Percentiles rank a stretch among this genome's conserved stretches.
Evolutionary conservation across 2,113 vertebrate genomes (phyloP).

Genomic region (Entosphenus tridentatus): DNA sequence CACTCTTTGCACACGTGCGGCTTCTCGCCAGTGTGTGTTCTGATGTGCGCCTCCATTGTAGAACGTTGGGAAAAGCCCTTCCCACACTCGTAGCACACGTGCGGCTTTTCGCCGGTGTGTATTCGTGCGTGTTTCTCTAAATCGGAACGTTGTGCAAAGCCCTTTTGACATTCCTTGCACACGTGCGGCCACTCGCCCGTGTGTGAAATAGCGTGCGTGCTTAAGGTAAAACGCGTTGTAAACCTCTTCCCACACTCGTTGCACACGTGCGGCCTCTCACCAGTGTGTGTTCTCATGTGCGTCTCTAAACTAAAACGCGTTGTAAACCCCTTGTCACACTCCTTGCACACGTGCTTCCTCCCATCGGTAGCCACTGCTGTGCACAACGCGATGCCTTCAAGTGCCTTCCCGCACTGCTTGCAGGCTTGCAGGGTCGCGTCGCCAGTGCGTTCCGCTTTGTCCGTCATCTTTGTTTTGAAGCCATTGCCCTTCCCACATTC

Average conservation of each 20-base stretch:
- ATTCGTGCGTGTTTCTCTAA: background rate
- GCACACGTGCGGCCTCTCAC: background rate
- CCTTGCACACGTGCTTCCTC: constrained; percentile 9
- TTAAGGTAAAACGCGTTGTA: background rate
- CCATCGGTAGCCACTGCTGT: constrained; percentile 17
- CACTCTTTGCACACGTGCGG: constrained; percentile 1
- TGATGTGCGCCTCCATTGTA: constrained; percentile 1
- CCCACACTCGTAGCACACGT: background rate
- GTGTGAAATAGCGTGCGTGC: background rate
- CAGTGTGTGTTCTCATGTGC: background rate
- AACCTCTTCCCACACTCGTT: constrained; percentile 1
- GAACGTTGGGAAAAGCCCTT: background rate
- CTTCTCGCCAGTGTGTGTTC: background rate
- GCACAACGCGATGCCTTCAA: constrained; percentile 18
- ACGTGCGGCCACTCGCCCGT: background rate
- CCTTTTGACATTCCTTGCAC: background rate
- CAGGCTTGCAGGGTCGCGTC: constrained; percentile 18
- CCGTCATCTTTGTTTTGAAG: constrained; percentile 19
- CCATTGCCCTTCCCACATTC: constrained; percentile 25
- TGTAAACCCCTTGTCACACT: background rate
- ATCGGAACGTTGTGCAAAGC: background rate
- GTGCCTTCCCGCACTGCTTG: constrained; percentile 18
- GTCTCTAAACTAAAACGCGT: background rate
- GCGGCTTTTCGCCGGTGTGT: background rate
- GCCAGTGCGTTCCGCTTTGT: constrained; percentile 20